Conservation (phyloP, 1,140 invertebrate species). For the Holotrichia oblita region DNA sequence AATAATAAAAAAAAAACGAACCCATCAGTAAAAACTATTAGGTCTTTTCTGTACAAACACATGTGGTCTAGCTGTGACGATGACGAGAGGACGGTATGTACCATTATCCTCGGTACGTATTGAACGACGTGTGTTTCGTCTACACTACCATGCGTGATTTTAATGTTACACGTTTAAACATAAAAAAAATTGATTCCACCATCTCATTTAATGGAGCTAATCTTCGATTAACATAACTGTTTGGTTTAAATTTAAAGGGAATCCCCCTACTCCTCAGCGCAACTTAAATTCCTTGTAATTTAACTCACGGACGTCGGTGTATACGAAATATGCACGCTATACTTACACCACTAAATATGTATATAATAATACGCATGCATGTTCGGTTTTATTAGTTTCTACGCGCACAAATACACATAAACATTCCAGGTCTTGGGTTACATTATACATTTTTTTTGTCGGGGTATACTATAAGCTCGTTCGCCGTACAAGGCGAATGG, state of each 20-base stretch:
- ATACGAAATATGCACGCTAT: background rate
- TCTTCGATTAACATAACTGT: too few relatives aligned
- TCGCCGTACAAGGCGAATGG: too few relatives aligned
- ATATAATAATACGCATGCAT: background rate
- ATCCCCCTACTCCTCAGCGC: too few relatives aligned
- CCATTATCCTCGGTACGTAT: slow-evolving; percentile 18
- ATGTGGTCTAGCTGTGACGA: slow-evolving; percentile 28
- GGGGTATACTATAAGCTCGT: background rate
- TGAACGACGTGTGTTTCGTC: too few relatives aligned
- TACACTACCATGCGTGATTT: too few relatives aligned
- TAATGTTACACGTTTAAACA: too few relatives aligned
- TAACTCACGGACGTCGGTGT: background rate
- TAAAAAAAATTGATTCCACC: too few relatives aligned
- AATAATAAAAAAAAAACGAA: slow-evolving; percentile 38
- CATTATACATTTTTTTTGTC: slow-evolving; percentile 27
- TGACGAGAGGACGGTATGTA: slow-evolving; percentile 16
- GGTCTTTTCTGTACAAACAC: slow-evolving; percentile 29
- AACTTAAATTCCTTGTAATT: too few relatives aligned
- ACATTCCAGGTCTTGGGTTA: slow-evolving; percentile 19
- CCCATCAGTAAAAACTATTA: slow-evolving; percentile 39
- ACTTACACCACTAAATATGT: background rate
- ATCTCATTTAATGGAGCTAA: too few relatives aligned
- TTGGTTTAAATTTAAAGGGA: too few relatives aligned
- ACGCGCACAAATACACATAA: slow-evolving; percentile 12
- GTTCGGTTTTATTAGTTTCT: background rate